Percentiles rank a stretch among this genome's conserved stretches.
Conservation (phyloP, 2,797 vertebrate genomes). For the Taeniopygia guttata region DNA sequence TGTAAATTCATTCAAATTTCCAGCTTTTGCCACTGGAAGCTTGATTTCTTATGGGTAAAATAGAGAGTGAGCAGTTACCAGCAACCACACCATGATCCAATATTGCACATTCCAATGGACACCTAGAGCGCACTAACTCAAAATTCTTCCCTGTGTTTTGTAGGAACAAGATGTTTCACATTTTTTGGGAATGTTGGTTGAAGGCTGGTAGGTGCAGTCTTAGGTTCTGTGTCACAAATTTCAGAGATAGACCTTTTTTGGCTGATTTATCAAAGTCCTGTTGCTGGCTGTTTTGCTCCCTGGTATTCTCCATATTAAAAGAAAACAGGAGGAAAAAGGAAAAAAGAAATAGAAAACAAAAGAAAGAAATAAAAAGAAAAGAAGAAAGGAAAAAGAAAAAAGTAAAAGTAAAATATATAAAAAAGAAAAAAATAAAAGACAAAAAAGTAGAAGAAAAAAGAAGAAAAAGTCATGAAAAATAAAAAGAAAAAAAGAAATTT, state of each 20-base stretch:
- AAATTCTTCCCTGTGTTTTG: background rate
- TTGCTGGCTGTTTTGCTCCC: background rate
- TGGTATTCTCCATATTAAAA: background rate
- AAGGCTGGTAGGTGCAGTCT: background rate
- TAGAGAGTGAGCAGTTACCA: background rate
- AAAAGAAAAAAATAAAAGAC: background rate
- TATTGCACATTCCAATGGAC: background rate
- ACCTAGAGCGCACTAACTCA: background rate
- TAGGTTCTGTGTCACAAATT: background rate
- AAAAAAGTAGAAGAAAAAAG: background rate
- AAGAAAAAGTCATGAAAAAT: background rate
- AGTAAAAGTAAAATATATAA: rapidly evolving
- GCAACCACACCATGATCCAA: background rate
- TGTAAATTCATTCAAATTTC: background rate
- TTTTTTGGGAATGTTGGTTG: background rate
- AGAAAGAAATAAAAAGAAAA: rapidly evolving
- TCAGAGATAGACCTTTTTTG: background rate
- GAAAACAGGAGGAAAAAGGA: background rate
- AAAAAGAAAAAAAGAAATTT: background rate
- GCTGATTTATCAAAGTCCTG: background rate
- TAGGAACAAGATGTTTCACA: background rate
- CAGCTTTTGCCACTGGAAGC: background rate
- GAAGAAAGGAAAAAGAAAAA: no score
- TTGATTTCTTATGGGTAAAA: background rate
- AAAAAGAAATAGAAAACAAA: no score